phyloP scores from a whole-genome alignment of 1,140 invertebrate genomes.

The Pseudomyrmex flavicornis region DNA sequence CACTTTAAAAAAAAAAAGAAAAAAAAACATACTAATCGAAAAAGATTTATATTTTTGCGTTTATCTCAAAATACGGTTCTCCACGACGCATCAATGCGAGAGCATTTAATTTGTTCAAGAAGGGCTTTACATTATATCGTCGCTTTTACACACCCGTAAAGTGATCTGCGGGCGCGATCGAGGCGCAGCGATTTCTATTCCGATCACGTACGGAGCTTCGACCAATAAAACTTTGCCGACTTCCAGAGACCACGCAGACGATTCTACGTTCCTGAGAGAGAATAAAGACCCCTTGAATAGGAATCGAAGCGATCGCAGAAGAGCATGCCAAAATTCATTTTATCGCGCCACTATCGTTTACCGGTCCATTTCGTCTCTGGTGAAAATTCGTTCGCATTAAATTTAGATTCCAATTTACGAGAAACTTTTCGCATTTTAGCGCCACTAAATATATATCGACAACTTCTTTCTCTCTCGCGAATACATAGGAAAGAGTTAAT shows the following conservation, averaged over 20 bases:
- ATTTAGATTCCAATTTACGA: conserved; percentile 35
- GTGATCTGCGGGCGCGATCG: conserved; percentile 31
- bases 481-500: background rate
- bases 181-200: conserved; percentile 59
- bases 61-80: background rate
- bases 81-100: background rate
- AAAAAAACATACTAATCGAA: background rate
- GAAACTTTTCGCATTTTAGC: background rate
- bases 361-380: background rate
- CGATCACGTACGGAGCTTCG: conserved; percentile 54
- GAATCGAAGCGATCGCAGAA: conserved; percentile 59
- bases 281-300: conserved; percentile 54
- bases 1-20: conserved; percentile 2
- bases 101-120: conserved; percentile 47
- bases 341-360: conserved; percentile 38
- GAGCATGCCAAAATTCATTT: conserved; percentile 52
- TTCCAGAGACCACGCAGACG: conserved; percentile 55
- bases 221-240: conserved; percentile 69
- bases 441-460: background rate
- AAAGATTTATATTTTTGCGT: conserved; percentile 28
- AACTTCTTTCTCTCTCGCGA: background rate
- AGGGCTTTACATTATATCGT: conserved; percentile 43
- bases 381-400: conserved; percentile 17
- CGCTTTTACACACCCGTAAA: conserved; percentile 28
- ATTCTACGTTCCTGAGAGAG: conserved; percentile 45